phyloP scores from a whole-genome alignment of 2,797 vertebrate species.

The Sebastes hubbsi region DNA sequence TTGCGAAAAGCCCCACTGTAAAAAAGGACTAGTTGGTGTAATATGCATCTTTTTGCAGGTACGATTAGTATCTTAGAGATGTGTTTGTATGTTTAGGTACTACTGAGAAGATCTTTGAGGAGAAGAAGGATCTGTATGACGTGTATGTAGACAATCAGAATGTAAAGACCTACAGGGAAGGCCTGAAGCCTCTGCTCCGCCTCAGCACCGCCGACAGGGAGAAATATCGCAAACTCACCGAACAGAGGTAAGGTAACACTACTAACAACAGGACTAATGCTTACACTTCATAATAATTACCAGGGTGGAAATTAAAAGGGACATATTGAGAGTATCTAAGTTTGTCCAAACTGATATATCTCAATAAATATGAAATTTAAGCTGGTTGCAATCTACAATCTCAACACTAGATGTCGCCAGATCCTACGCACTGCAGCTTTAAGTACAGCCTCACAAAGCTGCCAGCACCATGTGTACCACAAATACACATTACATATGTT shows the following conservation, averaged over 20 bases:
- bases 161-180: conserved; percentile 90
- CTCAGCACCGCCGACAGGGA: conserved; percentile 91
- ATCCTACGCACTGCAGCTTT: too few relatives aligned
- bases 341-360: too few relatives aligned
- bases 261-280: not conserved
- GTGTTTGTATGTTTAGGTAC: conserved; percentile 82
- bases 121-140: conserved; percentile 93
- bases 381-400: too few relatives aligned
- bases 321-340: not conserved
- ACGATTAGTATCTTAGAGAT: not conserved
- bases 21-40: not conserved
- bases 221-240: conserved; percentile 92
- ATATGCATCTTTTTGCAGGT: not conserved
- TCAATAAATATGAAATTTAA: too few relatives aligned
- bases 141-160: conserved; percentile 98
- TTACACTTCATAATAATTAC: not conserved
- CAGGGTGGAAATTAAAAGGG: not conserved
- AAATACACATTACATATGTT: not conserved
- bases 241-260: conserved; percentile 87
- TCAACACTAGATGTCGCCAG: too few relatives aligned
- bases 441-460: too few relatives aligned
- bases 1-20: not conserved
- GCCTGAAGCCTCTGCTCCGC: conserved; percentile 90
- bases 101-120: conserved; percentile 97
- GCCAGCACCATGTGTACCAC: too few relatives aligned